Percentiles rank a stretch among this genome's conserved stretches.
phyloP scores from a whole-genome alignment of 2,113 vertebrate genomes.

The Rattus rattus region DNA sequence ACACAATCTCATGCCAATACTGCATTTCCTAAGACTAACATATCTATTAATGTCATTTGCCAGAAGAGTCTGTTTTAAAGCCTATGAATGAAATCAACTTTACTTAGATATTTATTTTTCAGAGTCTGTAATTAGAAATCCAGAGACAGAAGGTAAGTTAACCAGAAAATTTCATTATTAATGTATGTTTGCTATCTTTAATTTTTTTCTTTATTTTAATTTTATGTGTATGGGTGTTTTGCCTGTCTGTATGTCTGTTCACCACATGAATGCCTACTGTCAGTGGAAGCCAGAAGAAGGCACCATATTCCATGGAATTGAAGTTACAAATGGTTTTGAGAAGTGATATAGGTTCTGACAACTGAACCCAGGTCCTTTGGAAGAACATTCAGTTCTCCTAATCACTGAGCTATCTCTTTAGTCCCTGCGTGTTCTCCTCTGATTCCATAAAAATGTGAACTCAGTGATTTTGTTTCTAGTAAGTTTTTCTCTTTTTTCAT shows the following conservation, averaged over 20 bases:
- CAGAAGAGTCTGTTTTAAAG: background rate
- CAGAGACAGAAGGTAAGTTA: constrained; percentile 65
- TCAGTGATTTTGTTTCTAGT: background rate
- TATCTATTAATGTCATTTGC: background rate
- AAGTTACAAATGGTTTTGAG: background rate
- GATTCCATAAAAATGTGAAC: background rate
- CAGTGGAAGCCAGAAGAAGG: background rate
- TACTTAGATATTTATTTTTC: constrained; percentile 64
- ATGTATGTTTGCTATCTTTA: background rate
- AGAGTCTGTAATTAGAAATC: background rate
- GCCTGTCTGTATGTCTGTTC: background rate
- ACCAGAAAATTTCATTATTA: background rate
- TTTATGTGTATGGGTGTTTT: background rate
- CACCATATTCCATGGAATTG: background rate
- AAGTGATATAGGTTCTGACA: background rate
- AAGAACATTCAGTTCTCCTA: background rate
- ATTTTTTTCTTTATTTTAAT: background rate
- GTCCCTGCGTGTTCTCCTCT: background rate
- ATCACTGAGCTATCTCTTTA: background rate
- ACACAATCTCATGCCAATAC: background rate
- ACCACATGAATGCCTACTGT: background rate
- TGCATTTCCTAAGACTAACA: background rate
- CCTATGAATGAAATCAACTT: background rate
- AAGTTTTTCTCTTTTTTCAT: background rate
- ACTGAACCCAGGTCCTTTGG: background rate